Base-by-base conservation (phyloP, 2,113 vertebrate species). In the Eudorcas thomsonii region DNA sequence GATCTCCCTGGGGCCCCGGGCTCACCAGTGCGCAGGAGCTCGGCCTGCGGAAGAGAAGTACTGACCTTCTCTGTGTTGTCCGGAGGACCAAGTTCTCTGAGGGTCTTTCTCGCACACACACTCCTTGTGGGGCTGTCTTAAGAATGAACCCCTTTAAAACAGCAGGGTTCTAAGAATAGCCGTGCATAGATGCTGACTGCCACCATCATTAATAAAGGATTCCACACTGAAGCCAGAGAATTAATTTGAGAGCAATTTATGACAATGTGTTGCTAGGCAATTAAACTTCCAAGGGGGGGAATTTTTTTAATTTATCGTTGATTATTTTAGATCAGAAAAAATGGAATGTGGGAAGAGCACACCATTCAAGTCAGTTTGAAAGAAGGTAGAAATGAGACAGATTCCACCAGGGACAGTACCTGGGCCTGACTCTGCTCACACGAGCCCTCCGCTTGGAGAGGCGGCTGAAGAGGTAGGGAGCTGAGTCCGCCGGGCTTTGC, bases 191-290 rank as follows among this genome's bases (percentile, higher is more conserved):
- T 67, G 62, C 92, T 59, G 82, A 93, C 64, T 81, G 45, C 80
- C 52, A 25, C 77, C 81, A 52, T 88, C 92, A 91, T 95, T 88
- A 92, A 98, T 94, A 96, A 97, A 87, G 39, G 80, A 94, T 86
- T 71, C 84, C 92, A 80, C 36, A 87, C 52, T 1, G 6, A 96
- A 97, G 94, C 94, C 96, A 98, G 94, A 95, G 59, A 96, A 97
- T 88, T 97, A 96, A 98, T 97, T 96, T 80, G n/a, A 95, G 88
- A 96, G 90, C 88, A 96, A 78, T 97, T 96, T 94, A 90, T 97
- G 84, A 94, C 78, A 88, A 92, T 59, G 92, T 80, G 95, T 94
- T 97, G 92, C 95, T 92, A 97, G 92, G 95, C 95, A 92, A 97
- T 98, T 98, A 96, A 97, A 96, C 85, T 92, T 97, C 84, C 0